A percentile compares a stretch with the other conserved stretches of the same genome.
These are phyloP conservation scores for Rhinoptilus africanus DNA, from an alignment of 2,113 vertebrate species.

Conservation along the genomic window DNA sequence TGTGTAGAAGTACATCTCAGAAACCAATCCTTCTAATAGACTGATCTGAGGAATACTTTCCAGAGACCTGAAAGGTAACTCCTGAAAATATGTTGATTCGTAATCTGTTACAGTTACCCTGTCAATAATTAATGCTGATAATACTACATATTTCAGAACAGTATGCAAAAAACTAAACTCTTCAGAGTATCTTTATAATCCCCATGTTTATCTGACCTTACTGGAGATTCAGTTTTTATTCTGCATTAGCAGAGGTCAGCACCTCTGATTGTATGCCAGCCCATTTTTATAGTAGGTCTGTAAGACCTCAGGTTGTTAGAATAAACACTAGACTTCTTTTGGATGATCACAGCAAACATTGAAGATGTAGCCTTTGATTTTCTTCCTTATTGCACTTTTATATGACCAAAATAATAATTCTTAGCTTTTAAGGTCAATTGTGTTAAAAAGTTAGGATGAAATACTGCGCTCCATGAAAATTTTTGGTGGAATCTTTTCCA, in stretches of 20 bases:
- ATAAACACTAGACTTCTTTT: neutral
- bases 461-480: neutral
- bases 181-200: neutral
- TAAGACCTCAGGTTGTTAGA: neutral
- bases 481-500: neutral
- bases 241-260: neutral
- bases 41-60: neutral
- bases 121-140: neutral
- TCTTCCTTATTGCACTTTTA: neutral
- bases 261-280: neutral
- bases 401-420: neutral
- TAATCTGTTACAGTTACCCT: neutral
- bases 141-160: neutral
- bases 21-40: neutral
- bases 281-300: neutral
- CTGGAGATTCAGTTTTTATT: neutral
- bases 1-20: neutral
- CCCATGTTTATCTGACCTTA: neutral
- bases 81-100: neutral
- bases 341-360: neutral
- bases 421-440: neutral
- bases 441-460: neutral
- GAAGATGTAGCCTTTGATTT: neutral
- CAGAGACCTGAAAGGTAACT: neutral
- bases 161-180: neutral